A percentile compares a stretch with the other conserved stretches of the same genome.
phyloP scores from a whole-genome alignment of 1,140 invertebrate species.

The Ceratina calcarata region DNA sequence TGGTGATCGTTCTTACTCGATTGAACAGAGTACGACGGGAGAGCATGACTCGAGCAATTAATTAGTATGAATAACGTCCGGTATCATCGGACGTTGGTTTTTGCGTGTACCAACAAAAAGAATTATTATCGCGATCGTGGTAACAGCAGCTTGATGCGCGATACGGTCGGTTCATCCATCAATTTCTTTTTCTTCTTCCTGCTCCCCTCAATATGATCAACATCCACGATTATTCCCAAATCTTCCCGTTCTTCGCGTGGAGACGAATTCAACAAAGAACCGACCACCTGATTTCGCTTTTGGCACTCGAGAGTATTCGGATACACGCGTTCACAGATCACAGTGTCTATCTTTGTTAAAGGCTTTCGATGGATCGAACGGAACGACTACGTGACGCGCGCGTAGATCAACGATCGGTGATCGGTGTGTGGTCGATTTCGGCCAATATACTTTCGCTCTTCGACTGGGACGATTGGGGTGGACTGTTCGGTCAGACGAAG shows the following conservation, averaged over 20 bases:
- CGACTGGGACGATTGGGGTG: slow-evolving; percentile 11
- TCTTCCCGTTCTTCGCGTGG: slow-evolving; percentile 13
- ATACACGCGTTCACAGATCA: slow-evolving; percentile 66
- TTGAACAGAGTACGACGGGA: neutral
- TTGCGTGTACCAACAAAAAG: slow-evolving; percentile 26
- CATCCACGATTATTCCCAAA: neutral
- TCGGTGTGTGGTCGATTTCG: neutral
- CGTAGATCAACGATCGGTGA: slow-evolving; percentile 11
- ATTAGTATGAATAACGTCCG: slow-evolving; percentile 9
- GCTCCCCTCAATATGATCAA: neutral
- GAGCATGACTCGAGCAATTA: neutral
- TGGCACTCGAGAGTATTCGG: slow-evolving; percentile 76
- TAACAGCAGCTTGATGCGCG: neutral
- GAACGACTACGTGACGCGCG: slow-evolving; percentile 24
- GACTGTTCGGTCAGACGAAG: slow-evolving; percentile 71
- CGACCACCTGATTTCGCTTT: slow-evolving; percentile 58
- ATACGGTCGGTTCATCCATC: neutral
- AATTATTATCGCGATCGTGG: slow-evolving; percentile 17
- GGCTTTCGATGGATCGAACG: slow-evolving; percentile 16
- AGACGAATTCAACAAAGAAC: slow-evolving; percentile 23
- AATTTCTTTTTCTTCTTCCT: neutral
- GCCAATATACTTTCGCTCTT: slow-evolving; percentile 18
- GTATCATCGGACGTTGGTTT: neutral
- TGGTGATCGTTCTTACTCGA: neutral
- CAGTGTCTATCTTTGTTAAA: slow-evolving; percentile 44